These are phyloP conservation scores for Toxotes jaculatrix DNA, from an alignment of 2,113 vertebrate species.

Conservation along the genomic window DNA sequence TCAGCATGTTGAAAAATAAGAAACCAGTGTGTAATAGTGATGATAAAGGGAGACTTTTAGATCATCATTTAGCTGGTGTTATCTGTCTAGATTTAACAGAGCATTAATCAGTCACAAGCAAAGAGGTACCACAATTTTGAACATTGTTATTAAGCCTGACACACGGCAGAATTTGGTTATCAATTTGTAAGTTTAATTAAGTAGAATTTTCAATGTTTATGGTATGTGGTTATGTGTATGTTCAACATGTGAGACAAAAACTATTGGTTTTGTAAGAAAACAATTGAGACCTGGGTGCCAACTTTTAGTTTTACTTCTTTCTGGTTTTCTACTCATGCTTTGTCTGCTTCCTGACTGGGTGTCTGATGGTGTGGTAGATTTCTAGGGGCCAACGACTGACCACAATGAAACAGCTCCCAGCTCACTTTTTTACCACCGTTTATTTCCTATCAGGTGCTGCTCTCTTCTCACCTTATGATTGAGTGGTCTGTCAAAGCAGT, in stretches of 20 bases:
- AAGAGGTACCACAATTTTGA: background rate
- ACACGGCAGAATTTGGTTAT: constrained; percentile 12
- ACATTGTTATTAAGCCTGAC: constrained; percentile 8
- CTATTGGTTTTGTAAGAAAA: constrained; percentile 8
- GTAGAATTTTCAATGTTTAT: background rate
- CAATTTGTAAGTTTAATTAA: background rate
- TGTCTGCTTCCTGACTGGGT: background rate
- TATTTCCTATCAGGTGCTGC: constrained; percentile 65
- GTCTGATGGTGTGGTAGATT: constrained; percentile 17
- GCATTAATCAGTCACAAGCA: constrained; percentile 35
- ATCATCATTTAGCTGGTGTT: constrained; percentile 32
- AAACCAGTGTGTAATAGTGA: constrained; percentile 12
- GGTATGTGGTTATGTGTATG: background rate
- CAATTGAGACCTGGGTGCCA: background rate
- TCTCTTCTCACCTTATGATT: constrained; percentile 76
- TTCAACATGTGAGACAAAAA: background rate
- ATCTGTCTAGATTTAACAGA: constrained; percentile 26
- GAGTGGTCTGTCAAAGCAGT: constrained; percentile 88
- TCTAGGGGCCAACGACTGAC: background rate
- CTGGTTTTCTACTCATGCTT: background rate
- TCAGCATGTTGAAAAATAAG: constrained; percentile 25
- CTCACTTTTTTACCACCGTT: constrained; percentile 5
- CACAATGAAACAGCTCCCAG: background rate
- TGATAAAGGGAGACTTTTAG: constrained; percentile 14
- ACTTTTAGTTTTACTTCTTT: background rate